Conservation (phyloP, 1,140 invertebrate species). For the Drosophila tristis region DNA sequence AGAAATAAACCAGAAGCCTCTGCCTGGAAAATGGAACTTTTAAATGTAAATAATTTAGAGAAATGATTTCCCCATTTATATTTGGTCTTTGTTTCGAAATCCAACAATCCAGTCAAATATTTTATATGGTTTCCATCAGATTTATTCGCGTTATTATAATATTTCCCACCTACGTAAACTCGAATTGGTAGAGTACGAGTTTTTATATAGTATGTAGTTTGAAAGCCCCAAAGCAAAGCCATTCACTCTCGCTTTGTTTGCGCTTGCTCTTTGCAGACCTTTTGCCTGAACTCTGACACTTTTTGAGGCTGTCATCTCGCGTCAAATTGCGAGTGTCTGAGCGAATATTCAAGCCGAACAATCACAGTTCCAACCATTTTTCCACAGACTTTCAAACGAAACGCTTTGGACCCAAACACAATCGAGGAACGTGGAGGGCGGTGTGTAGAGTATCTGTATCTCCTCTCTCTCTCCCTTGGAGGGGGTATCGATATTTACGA, state of each 20-base stretch:
- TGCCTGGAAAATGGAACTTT: conserved; percentile 3
- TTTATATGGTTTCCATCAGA: not conserved
- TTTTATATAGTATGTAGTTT: too few relatives aligned
- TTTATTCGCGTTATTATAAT: not conserved
- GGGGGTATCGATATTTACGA: conserved; percentile 49
- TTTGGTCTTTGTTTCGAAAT: too few relatives aligned
- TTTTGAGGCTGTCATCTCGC: conserved; percentile 38
- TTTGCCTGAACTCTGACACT: conserved; percentile 39
- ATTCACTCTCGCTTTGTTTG: not conserved
- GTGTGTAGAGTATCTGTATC: conserved; percentile 33
- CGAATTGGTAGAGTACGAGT: too few relatives aligned
- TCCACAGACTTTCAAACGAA: conserved; percentile 28
- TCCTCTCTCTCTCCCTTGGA: not conserved
- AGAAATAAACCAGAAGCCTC: conserved; percentile 35
- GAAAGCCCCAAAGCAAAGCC: not conserved
- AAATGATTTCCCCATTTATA: not conserved
- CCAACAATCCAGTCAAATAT: too few relatives aligned
- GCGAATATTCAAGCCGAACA: conserved; percentile 26
- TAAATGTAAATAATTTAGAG: not conserved
- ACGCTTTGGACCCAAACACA: conserved; percentile 2
- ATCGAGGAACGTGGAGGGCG: conserved; percentile 1
- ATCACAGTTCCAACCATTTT: conserved; percentile 9
- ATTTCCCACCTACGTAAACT: not conserved
- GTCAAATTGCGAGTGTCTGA: conserved; percentile 18
- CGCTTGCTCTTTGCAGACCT: conserved; percentile 5